Base-by-base conservation (phyloP, 2,113 vertebrate genomes). In the Rhipidura dahli region DNA sequence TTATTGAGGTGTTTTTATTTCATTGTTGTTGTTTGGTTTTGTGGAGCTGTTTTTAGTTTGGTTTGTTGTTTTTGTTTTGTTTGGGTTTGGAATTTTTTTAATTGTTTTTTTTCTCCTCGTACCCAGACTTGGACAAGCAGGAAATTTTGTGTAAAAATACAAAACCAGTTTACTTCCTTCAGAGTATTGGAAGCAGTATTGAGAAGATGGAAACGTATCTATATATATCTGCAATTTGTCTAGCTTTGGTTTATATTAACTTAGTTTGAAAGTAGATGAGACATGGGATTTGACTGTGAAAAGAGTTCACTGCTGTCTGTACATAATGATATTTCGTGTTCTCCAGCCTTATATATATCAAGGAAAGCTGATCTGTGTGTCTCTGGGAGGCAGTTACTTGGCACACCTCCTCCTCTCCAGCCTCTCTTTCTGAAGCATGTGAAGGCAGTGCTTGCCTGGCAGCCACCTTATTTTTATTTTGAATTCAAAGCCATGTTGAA, bases 101-200 rank as follows among this genome's bases (percentile, higher is more conserved):
- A 10, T 47, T 15, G 15, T n/a, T 69, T 21, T 69, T 21, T 86
- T 80, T 81, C 26, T 89, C 7, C 40, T 23, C 7, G 9, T 50
- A 44, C 6, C 13, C 31, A 17, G 20, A 30, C 13, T 66, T 61
- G 21, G 20, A 63, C 27, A 73, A 93, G 35, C 7, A 70, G 75
- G 6, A 85, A 45, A 27, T 69, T 40, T 45, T 61, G 17, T 45
- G 5, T 77, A 65, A 79, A 72, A 68, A 35, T 80, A n/a, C 15
- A 72, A 83, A 76, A 20, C 4, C 27, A 50, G 9, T 71, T 72
- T 68, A 2, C 20, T 60, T 73, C 12, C 18, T 85, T 72, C 11
- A 31, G 0, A 2, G 0, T 37, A 42, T 19, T 56, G 21, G 17
- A 78, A 40, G 13, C 31, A 40, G 10, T 44, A 83, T n/a, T 65